Percentiles rank a stretch among this genome's conserved stretches.
Conservation (phyloP, 2,113 vertebrate species). For the Chlorodrepanis virens region DNA sequence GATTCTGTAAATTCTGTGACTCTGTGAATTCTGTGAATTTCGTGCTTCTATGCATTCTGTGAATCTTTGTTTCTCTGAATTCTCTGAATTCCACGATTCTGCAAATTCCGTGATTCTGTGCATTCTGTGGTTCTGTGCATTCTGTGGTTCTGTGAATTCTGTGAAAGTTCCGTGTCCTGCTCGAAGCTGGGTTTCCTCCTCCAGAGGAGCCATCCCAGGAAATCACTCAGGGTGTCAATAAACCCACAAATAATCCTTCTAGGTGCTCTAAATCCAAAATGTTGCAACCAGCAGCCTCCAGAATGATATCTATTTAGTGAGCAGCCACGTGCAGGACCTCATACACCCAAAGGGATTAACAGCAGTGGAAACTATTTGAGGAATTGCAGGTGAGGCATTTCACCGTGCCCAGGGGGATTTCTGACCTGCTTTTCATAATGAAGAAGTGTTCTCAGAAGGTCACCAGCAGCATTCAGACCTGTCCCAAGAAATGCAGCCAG, state of each 20-base stretch:
- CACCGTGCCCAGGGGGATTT: constrained; percentile 39
- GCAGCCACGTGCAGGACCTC: background rate
- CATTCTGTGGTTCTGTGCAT: background rate
- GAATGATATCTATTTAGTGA: constrained; percentile 10
- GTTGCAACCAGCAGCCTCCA: background rate
- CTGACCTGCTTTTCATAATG: constrained; percentile 53
- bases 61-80: too few relatives aligned
- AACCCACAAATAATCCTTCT: background rate
- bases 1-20: too few relatives aligned
- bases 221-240: background rate
- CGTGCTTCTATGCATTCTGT: too few relatives aligned
- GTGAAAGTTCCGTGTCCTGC: background rate
- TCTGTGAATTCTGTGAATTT: too few relatives aligned
- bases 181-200: background rate
- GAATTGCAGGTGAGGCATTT: constrained; percentile 64
- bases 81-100: too few relatives aligned
- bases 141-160: background rate
- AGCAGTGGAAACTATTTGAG: constrained; percentile 65
- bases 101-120: too few relatives aligned
- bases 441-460: constrained; percentile 45
- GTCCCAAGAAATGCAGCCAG: constrained; percentile 10
- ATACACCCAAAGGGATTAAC: constrained; percentile 32
- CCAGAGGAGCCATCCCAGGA: background rate
- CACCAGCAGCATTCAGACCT: background rate
- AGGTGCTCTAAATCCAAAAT: background rate